Evolutionary conservation across 2,888 invertebrate species (phyloP).

Genomic region (Drosophila maculinotata): DNA sequence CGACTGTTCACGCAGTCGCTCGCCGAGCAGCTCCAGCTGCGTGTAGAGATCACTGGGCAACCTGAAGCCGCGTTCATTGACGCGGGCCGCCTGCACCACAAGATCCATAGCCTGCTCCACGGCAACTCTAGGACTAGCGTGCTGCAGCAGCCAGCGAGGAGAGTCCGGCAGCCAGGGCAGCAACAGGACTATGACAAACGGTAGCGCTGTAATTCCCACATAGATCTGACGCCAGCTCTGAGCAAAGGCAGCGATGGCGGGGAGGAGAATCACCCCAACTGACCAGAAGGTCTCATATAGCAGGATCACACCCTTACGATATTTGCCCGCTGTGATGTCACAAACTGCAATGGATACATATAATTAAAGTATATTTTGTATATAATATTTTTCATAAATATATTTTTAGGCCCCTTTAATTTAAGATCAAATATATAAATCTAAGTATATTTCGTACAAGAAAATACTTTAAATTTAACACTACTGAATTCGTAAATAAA

Average conservation of each 20-base stretch:
- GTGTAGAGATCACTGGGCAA: constrained; percentile 79
- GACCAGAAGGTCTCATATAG: constrained; percentile 85
- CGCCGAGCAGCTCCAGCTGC: constrained; percentile 64
- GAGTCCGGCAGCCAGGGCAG: constrained; percentile 85
- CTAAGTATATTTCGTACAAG: no score
- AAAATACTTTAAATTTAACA: no score
- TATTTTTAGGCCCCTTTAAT: no score
- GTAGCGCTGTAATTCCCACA: constrained; percentile 84
- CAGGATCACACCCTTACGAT: constrained; percentile 80
- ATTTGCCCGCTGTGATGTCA: constrained; percentile 84
- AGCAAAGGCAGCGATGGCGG: constrained; percentile 82
- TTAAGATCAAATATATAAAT: not conserved
- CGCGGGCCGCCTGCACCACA: constrained; percentile 78
- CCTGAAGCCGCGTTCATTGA: constrained; percentile 79
- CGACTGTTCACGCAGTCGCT: constrained; percentile 63
- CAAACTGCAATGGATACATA: constrained; percentile 71
- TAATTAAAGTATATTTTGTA: no score
- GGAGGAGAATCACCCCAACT: constrained; percentile 84
- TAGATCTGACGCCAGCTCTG: constrained; percentile 84
- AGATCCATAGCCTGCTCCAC: constrained; percentile 79
- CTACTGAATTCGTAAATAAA: no score
- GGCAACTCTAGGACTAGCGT: constrained; percentile 63
- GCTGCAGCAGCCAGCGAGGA: constrained; percentile 84
- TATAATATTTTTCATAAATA: no score
- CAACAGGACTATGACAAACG: constrained; percentile 82